Conservation (phyloP, 2,797 vertebrate genomes). For the Argentina silus region DNA sequence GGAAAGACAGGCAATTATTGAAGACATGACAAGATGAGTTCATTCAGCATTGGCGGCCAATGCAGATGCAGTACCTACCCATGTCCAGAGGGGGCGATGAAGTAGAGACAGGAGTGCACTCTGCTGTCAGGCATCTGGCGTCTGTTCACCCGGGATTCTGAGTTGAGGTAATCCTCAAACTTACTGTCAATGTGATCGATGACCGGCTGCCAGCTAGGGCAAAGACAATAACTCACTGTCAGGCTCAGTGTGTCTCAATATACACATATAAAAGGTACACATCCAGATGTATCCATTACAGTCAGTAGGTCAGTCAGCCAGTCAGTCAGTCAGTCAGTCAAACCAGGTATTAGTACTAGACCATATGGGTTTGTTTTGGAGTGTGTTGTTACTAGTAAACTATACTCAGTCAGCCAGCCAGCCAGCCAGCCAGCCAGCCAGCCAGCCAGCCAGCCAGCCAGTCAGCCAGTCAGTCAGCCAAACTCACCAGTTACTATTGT, state of each 20-base stretch:
- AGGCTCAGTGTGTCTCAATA: not conserved
- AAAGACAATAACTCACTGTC: constrained; percentile 9
- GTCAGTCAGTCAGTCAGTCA: not conserved
- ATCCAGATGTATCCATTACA: not conserved
- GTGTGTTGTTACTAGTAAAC: not conserved
- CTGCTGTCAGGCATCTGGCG: constrained; percentile 94
- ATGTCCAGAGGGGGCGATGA: constrained; percentile 96
- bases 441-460: not conserved
- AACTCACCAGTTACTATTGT: constrained; percentile 95
- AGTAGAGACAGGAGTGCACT: constrained; percentile 95
- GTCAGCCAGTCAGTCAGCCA: too few species aligned
- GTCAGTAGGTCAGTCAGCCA: not conserved
- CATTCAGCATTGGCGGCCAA: not conserved
- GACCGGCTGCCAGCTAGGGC: constrained; percentile 91
- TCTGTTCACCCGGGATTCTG: constrained; percentile 94
- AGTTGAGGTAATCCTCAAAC: constrained; percentile 96
- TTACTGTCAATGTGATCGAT: constrained; percentile 96
- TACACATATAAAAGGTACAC: not conserved
- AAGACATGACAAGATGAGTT: not conserved
- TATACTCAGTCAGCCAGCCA: not conserved
- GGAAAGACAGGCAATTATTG: too few species aligned
- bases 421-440: not conserved
- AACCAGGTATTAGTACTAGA: too few species aligned
- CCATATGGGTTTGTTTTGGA: too few species aligned
- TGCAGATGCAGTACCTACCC: constrained; percentile 79